These are phyloP conservation scores for Drosophila virilis DNA, from an alignment of 1,140 invertebrate species.

Conservation along the genomic window DNA sequence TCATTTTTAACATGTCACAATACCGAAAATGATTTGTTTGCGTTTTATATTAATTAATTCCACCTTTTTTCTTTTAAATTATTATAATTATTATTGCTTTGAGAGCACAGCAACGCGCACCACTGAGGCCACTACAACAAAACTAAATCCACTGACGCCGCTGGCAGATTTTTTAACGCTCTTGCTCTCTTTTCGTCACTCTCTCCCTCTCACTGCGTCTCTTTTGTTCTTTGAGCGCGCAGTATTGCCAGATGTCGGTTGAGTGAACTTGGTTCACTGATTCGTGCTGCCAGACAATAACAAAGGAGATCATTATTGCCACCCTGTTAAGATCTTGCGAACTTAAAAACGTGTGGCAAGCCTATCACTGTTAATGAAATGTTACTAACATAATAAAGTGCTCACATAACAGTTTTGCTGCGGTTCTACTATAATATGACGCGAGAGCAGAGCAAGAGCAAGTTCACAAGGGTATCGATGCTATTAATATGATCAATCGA, in stretches of 20 bases:
- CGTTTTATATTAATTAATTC: constrained; percentile 45
- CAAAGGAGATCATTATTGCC: constrained; percentile 44
- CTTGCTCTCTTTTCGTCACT: constrained; percentile 32
- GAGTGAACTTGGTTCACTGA: constrained; percentile 34
- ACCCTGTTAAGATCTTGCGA: constrained; percentile 25
- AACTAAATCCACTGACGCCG: constrained; percentile 82
- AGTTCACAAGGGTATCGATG: background rate
- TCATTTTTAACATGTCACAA: constrained; percentile 64
- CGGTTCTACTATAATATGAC: background rate
- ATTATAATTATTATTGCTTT: constrained; percentile 45
- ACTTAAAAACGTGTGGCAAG: constrained; percentile 11
- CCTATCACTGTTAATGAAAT: constrained; percentile 1
- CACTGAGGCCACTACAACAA: constrained; percentile 57
- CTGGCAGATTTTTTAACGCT: constrained; percentile 56
- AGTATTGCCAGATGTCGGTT: constrained; percentile 23
- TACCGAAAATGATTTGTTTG: constrained; percentile 10
- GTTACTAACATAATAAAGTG: background rate
- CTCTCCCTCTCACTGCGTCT: constrained; percentile 44
- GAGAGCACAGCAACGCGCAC: constrained; percentile 58
- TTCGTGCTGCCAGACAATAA: constrained; percentile 35
- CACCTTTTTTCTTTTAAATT: constrained; percentile 39
- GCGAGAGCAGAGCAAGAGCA: background rate
- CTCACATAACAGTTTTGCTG: background rate
- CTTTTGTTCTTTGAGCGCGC: constrained; percentile 56
- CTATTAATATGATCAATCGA: constrained; percentile 1